Base-by-base conservation (phyloP, 1,140 invertebrate genomes). In the Drosophila bocqueti region DNA sequence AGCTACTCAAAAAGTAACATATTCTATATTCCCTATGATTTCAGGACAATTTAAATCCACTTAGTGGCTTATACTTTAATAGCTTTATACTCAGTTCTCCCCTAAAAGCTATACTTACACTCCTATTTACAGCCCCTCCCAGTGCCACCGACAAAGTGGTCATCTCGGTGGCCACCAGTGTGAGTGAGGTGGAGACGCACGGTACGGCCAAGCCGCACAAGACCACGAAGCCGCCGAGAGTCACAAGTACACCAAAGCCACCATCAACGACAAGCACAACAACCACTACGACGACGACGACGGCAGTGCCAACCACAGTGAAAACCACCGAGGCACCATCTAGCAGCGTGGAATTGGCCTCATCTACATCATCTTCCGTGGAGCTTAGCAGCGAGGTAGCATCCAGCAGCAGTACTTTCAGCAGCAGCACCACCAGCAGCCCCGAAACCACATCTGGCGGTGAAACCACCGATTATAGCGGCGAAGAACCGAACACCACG, bases 161-260 rank as follows among this genome's bases (percentile, higher is more conserved):
- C 69, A 86, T 92, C 55, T 92, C 91, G 11, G 83, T 92, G 59
- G 76, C 85, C 45, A 91, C 91, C 46, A 92, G 91, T 59, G 78
- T 92, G 24, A 92, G 91, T 50, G 66, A 94, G 83, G 86, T 64
- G 47, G 57, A 73, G 47, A 68, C 91, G 13, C 54, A 58, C 15
- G 49, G 24, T 16, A 67, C 72, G 6, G 34, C 31, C 24, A 79
- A 82, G 50, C 65, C 90, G 49, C 77, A 89, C 52, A 81, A 71
- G 82, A 89, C 81, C 47, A 81, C 83, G 34, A 85, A 81, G 45
- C 74, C 87, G 60, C 67, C 82, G 15, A 75, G 43, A 47, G 38
- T 69, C 52, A 55, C 62, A n/a, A 66, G 57, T 38, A 80, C 65
- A 18, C 64, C 43, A 61, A 55, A 38, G 34, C 72, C 61, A 50